Conservation (phyloP, 2,888 invertebrate genomes). For the Chironomus riparius region DNA sequence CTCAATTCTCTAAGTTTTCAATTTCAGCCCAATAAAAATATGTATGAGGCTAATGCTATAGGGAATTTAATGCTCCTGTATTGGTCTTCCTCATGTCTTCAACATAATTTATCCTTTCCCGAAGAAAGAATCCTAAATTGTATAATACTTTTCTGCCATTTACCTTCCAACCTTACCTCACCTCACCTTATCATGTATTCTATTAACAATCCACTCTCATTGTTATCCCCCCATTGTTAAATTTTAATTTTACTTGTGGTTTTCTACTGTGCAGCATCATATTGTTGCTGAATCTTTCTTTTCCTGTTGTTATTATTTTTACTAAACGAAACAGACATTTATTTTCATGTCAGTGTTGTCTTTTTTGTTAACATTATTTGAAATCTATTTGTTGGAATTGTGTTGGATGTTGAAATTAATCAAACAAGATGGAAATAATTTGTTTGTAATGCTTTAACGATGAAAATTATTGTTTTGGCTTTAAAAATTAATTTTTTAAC, state of each 20-base stretch:
- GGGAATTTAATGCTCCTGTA: neutral
- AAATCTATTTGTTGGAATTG: too few relatives aligned
- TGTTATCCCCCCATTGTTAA: conserved; percentile 8
- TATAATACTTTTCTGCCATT: neutral
- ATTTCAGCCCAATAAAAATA: too few relatives aligned
- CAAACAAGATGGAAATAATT: too few relatives aligned
- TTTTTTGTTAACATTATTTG: too few relatives aligned
- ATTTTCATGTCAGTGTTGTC: too few relatives aligned
- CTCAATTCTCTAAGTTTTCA: too few relatives aligned
- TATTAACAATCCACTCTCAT: conserved; percentile 1
- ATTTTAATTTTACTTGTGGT: conserved; percentile 15
- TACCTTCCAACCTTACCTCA: neutral
- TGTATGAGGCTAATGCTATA: neutral
- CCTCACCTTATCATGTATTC: conserved; percentile 22
- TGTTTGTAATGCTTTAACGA: too few relatives aligned
- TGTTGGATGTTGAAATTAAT: too few relatives aligned
- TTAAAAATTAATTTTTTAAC: too few relatives aligned
- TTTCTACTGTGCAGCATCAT: neutral
- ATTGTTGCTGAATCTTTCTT: neutral
- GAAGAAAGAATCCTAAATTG: neutral
- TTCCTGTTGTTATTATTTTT: neutral
- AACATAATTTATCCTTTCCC: neutral
- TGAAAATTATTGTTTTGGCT: too few relatives aligned
- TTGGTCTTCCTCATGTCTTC: neutral
- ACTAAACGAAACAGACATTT: too few relatives aligned